phyloP scores from a whole-genome alignment of 2,113 vertebrate species.

The Zingel zingel region DNA sequence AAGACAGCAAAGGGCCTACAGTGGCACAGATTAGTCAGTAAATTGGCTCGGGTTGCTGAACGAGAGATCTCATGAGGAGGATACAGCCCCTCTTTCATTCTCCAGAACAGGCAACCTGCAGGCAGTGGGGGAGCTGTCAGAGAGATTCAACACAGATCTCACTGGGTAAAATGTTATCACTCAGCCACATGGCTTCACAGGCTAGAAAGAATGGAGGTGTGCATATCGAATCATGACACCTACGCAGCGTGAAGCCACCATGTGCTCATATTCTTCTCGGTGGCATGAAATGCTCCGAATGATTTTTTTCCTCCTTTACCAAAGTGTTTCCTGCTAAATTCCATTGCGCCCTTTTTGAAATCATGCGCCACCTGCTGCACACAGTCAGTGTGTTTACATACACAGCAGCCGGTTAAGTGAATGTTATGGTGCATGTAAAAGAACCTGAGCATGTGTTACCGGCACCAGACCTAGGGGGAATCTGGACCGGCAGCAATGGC shows the following conservation, averaged over 20 bases:
- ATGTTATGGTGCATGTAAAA: no score
- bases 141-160: conserved; percentile 48
- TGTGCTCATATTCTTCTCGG: background rate
- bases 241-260: conserved; percentile 35
- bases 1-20: conserved; percentile 46
- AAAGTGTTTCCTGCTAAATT: conserved; percentile 14
- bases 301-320: conserved; percentile 1
- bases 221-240: conserved; percentile 51
- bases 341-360: background rate
- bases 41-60: conserved; percentile 61
- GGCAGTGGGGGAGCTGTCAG: conserved; percentile 11
- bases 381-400: background rate
- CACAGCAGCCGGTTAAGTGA: no score
- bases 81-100: conserved; percentile 28
- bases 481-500: no score
- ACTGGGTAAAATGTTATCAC: conserved; percentile 64
- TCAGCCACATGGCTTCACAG: conserved; percentile 54
- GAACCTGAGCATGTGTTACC: no score
- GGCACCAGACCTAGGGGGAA: no score
- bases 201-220: conserved; percentile 14
- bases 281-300: conserved; percentile 31
- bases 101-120: conserved; percentile 29
- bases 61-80: conserved; percentile 50
- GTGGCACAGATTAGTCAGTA: conserved; percentile 62
- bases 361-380: background rate